Conservation (phyloP, 2,888 invertebrate species). For the Vanessa cardui region DNA sequence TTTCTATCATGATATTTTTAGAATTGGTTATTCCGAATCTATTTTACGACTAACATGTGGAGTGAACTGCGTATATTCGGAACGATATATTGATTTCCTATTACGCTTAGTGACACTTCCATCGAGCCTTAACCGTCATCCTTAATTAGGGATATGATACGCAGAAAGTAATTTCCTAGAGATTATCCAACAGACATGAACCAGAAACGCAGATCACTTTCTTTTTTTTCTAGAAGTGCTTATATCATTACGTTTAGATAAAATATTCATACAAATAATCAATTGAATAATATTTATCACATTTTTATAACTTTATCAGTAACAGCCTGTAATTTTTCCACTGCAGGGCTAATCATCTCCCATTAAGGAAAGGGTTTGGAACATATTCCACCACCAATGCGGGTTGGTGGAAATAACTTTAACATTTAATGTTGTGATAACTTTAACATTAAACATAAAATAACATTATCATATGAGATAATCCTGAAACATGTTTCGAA, state of each 20-base stretch:
- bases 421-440: no score
- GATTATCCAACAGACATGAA: constrained; percentile 49
- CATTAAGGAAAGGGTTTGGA: no score
- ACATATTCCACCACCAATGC: no score
- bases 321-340: no score
- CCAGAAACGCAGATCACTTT: background rate
- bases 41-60: background rate
- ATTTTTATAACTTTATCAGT: no score
- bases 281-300: no score
- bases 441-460: no score
- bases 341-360: no score
- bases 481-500: background rate
- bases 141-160: constrained; percentile 74
- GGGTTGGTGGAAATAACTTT: no score
- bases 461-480: background rate
- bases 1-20: background rate
- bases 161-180: constrained; percentile 70
- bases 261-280: no score
- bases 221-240: background rate
- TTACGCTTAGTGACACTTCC: constrained; percentile 56
- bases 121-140: constrained; percentile 54
- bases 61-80: constrained; percentile 12
- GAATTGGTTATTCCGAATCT: background rate
- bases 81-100: constrained; percentile 62
- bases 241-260: no score